Percentiles rank a stretch among this genome's conserved stretches.
These are phyloP conservation scores for Drosophila flavopinicola DNA, from an alignment of 2,888 invertebrate species.

Conservation along the genomic window DNA sequence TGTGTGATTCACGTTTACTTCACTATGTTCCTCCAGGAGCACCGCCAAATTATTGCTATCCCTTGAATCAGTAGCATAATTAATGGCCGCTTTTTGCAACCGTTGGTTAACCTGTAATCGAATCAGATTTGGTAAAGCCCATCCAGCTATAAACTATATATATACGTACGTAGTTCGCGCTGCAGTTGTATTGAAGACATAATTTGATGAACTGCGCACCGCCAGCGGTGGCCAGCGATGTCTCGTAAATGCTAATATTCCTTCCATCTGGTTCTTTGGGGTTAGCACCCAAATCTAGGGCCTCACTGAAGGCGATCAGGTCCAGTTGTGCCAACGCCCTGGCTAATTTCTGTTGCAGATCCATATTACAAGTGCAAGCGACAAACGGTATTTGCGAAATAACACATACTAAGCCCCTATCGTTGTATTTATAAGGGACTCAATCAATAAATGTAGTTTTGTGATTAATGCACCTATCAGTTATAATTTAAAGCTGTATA, in stretches of 20 bases:
- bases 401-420: neutral
- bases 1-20: slow-evolving; percentile 63
- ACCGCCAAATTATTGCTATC: slow-evolving; percentile 71
- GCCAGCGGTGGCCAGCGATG: slow-evolving; percentile 7
- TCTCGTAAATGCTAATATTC: slow-evolving; percentile 26
- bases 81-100: slow-evolving; percentile 76
- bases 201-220: slow-evolving; percentile 13
- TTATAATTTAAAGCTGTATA: too few species aligned
- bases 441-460: too few species aligned
- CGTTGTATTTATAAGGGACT: neutral
- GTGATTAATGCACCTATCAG: slow-evolving; percentile 1
- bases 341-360: neutral
- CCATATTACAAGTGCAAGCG: slow-evolving; percentile 22
- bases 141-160: too few species aligned
- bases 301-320: neutral
- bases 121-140: neutral
- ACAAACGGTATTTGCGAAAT: neutral
- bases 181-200: slow-evolving; percentile 18
- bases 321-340: slow-evolving; percentile 2
- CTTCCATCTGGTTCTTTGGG: neutral
- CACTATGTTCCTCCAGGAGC: slow-evolving; percentile 53
- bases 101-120: slow-evolving; percentile 64
- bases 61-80: slow-evolving; percentile 79
- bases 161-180: slow-evolving; percentile 21
- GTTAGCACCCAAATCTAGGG: neutral